phyloP scores from a whole-genome alignment of 2,797 vertebrate species.

The Mormyrus proboscirostris region DNA sequence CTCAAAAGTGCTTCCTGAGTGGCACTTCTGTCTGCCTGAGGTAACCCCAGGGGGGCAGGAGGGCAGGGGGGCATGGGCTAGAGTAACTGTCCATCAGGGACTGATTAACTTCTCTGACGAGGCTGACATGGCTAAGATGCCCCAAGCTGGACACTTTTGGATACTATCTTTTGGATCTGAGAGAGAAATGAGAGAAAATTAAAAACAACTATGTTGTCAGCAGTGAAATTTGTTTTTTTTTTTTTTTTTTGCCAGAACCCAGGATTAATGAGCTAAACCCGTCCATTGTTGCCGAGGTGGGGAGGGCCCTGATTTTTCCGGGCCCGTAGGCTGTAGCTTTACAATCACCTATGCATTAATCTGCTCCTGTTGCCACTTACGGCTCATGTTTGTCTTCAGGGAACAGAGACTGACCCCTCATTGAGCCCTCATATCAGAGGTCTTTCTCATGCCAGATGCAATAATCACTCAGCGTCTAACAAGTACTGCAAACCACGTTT shows the following conservation, averaged over 20 bases:
- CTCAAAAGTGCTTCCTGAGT: neutral
- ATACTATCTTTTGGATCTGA: neutral
- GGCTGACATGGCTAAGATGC: neutral
- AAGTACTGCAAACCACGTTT: neutral
- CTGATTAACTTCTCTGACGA: neutral
- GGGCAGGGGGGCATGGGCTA: neutral
- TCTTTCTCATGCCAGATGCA: neutral
- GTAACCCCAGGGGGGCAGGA: neutral
- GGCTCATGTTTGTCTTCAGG: neutral
- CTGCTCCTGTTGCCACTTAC: neutral
- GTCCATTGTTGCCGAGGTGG: neutral
- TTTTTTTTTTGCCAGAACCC: neutral
- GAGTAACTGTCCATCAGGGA: neutral
- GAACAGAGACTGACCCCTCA: constrained; percentile 19
- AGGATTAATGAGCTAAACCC: neutral
- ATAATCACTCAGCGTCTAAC: neutral
- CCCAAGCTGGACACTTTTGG: neutral
- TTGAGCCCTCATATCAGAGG: neutral
- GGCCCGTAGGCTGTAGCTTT: neutral
- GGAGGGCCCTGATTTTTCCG: neutral
- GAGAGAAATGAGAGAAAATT: neutral
- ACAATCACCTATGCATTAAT: neutral
- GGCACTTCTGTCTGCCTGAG: neutral
- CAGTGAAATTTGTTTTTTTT: neutral
- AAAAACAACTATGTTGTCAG: neutral